These are phyloP conservation scores for Entomobrya proxima DNA, from an alignment of 2,888 invertebrate genomes.

Conservation along the genomic window DNA sequence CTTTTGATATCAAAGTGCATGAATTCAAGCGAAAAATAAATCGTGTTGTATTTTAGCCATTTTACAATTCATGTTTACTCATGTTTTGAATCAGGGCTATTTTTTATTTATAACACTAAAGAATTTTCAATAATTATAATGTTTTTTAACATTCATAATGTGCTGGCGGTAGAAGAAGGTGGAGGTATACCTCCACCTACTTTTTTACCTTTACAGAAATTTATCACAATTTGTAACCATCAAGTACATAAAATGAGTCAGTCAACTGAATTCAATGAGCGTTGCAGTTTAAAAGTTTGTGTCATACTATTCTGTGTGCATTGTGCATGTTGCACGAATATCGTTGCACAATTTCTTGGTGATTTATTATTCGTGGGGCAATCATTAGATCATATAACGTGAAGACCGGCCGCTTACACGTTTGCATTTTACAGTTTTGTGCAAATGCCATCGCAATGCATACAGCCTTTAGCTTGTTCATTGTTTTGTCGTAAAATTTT, in stretches of 20 bases:
- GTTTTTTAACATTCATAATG: no score
- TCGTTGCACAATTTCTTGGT: conserved; percentile 29
- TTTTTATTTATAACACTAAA: no score
- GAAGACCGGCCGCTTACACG: not conserved
- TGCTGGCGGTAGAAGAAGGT: no score
- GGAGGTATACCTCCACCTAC: no score
- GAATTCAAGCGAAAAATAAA: no score
- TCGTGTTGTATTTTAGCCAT: no score
- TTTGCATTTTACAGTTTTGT: not conserved
- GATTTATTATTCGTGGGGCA: conserved; percentile 34
- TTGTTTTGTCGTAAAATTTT: not conserved
- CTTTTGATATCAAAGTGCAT: no score
- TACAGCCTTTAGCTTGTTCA: not conserved
- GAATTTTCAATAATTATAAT: no score
- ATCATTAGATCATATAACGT: not conserved
- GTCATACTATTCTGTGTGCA: not conserved
- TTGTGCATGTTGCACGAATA: conserved; percentile 20
- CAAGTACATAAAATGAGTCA: not conserved
- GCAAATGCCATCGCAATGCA: not conserved
- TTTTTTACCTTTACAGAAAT: no score
- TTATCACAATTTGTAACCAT: conserved; percentile 2
- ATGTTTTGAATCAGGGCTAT: no score
- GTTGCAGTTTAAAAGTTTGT: not conserved
- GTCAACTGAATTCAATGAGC: conserved; percentile 6
- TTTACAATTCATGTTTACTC: no score